Base-by-base conservation (phyloP, 2,113 vertebrate species). In the Acanthochromis polyacanthus region DNA sequence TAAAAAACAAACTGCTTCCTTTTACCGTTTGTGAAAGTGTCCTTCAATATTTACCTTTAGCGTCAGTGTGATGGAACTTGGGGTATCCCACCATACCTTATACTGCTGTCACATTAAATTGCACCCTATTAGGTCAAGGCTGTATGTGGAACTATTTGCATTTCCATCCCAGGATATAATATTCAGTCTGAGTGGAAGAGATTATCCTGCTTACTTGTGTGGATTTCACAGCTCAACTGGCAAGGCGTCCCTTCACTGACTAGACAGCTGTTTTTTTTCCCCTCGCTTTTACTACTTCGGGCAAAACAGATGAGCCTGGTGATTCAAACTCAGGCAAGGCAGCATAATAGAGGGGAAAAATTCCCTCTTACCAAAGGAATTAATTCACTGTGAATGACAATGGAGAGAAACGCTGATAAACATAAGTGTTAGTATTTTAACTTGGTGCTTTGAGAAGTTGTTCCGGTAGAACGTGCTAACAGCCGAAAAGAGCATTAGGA, bases 151-250 rank as follows among this genome's bases (percentile, higher is more conserved):
- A 74, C 40, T 55, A 57, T 64, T 56, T 68, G 45, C 57, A 75
- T 81, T 83, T 84, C 45, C 78, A 81, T 77, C 72, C 63, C 62
- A 64, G 71, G 67, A 82, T 86, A 58, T 80, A 79, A 85, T 89
- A 83, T 88, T 84, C 81, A 68, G 85, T 86, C 78, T 72, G 78
- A 59, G 62, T 81, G 76, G 79, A 83, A 71, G 79, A 84, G 80
- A 91, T 89, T 88, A 90, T 78, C 74, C 81, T 78, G 78, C 85
- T 87, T 81, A 82, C 74, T 88, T 91, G 82, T 86, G 87, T 85
- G 81, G 82, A 87, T 90, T 92, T 92, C 84, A 92, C 87, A 89
- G 89, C 86, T 90, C 82, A 87, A 76, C 81, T 88, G 84, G 80
- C 76, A 75, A 90, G 58, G 53, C 80, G 40, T 77, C 71, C 55